A percentile compares a stretch with the other conserved stretches of the same genome.
Evolutionary conservation across 2,113 vertebrate species (phyloP).

Genomic region (Lucifuga dentata): DNA sequence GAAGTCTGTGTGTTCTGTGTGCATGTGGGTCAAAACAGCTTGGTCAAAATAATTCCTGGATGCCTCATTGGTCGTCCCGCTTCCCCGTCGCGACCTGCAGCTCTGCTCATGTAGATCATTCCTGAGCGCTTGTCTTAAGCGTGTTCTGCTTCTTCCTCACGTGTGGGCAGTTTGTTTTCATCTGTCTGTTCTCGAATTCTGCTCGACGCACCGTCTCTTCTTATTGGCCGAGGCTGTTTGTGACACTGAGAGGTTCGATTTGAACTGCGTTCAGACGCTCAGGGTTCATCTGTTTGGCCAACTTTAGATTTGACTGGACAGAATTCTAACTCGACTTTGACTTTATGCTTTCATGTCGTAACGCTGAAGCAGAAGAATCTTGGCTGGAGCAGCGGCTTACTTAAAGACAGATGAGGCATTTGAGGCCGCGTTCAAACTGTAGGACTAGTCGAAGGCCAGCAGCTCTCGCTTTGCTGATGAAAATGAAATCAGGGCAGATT

Average conservation of each 20-base stretch:
- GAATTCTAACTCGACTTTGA: no score
- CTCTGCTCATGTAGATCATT: slow-evolving; percentile 9
- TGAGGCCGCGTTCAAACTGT: no score
- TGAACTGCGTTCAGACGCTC: neutral
- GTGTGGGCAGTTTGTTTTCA: slow-evolving; percentile 25
- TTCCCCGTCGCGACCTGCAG: slow-evolving; percentile 10
- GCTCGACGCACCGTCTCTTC: neutral
- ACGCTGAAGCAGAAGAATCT: neutral
- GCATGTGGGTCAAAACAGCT: slow-evolving; percentile 35
- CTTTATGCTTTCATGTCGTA: no score
- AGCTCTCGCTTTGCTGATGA: no score
- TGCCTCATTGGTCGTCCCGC: slow-evolving; percentile 25
- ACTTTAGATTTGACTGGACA: no score
- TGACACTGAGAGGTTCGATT: neutral
- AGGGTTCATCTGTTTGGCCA: slow-evolving; percentile 1
- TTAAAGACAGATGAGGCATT: no score
- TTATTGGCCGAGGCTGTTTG: neutral
- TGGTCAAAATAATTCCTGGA: slow-evolving; percentile 12
- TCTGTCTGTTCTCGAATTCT: slow-evolving; percentile 14
- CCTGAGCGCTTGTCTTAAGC: neutral
- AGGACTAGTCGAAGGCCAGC: no score
- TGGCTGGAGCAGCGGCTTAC: no score
- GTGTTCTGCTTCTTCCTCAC: slow-evolving; percentile 20
- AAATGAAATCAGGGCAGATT: no score
- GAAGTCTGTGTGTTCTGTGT: slow-evolving; percentile 12